A percentile compares a stretch with the other conserved stretches of the same genome.
These are phyloP conservation scores for Netelia melanura DNA, from an alignment of 2,888 invertebrate species.

Conservation along the genomic window DNA sequence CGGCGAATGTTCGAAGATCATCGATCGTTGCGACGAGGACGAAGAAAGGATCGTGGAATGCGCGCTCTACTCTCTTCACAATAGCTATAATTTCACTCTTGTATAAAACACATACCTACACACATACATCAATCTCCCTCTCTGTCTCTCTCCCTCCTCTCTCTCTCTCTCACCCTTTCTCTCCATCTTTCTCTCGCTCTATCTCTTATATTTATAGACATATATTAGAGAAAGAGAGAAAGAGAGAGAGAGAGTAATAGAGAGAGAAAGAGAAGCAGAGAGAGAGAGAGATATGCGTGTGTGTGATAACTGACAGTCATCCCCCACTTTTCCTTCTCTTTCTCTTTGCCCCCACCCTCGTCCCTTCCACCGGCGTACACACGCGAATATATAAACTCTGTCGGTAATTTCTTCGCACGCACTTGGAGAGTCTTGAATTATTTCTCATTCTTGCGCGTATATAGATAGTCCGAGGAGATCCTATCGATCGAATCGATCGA, in stretches of 20 bases:
- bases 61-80: constrained; percentile 31
- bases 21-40: constrained; percentile 60
- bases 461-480: constrained; percentile 45
- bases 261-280: no score
- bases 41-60: constrained; percentile 50
- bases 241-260: no score
- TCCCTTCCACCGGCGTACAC: neutral
- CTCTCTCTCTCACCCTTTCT: no score
- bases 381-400: neutral
- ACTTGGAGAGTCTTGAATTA: constrained; percentile 58
- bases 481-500: constrained; percentile 52
- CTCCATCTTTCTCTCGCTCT: no score
- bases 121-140: no score
- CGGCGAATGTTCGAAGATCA: constrained; percentile 55
- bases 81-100: constrained; percentile 8
- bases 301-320: no score
- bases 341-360: no score
- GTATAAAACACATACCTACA: no score
- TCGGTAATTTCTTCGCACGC: constrained; percentile 50
- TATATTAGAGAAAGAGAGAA: neutral
- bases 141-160: no score
- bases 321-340: no score
- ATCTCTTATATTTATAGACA: neutral
- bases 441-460: constrained; percentile 34
- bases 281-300: no score